Evolutionary conservation across 53 echinoderm and acorn worm genomes (phyloP).

Genomic region (Patiria pectinifera): DNA sequence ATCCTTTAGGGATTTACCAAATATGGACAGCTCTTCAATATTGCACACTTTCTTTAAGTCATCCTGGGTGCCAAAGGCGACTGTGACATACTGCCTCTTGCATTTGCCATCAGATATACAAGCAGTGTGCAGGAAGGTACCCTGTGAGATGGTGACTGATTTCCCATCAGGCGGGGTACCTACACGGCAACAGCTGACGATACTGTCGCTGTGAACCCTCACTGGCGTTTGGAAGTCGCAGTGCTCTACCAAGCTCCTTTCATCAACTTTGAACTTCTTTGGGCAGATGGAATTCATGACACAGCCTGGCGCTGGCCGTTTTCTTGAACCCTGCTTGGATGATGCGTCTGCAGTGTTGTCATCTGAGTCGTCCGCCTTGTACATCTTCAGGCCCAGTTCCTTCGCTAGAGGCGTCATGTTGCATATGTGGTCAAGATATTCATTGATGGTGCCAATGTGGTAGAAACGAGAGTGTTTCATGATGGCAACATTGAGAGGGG

Average conservation of each 20-base stretch:
- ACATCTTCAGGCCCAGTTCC: conserved; percentile 8
- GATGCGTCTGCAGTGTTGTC: not conserved
- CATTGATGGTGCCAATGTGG: conserved; percentile 87
- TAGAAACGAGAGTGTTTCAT: conserved; percentile 84
- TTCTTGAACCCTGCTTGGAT: not conserved
- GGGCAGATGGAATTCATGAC: conserved; percentile 77
- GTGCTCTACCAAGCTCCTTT: conserved; percentile 78
- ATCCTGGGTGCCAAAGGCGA: conserved; percentile 82
- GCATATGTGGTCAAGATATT: conserved; percentile 84
- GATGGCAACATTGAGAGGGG: conserved; percentile 78
- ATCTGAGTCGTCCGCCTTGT: not conserved
- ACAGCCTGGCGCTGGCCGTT: conserved; percentile 28
- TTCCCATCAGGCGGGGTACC: not conserved
- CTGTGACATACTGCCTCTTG: conserved; percentile 70
- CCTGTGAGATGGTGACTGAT: conserved; percentile 56
- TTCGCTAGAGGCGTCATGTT: conserved; percentile 59
- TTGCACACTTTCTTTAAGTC: conserved; percentile 73
- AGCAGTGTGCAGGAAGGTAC: conserved; percentile 85
- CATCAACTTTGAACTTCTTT: conserved; percentile 46
- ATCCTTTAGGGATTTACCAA: conserved; percentile 66
- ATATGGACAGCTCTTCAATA: conserved; percentile 61
- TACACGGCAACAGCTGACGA: conserved; percentile 81
- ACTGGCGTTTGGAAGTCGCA: conserved; percentile 65
- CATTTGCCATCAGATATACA: conserved; percentile 45
- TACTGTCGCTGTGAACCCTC: conserved; percentile 64